Percentiles rank a stretch among this genome's conserved stretches.
Evolutionary conservation across 2,888 invertebrate species (phyloP).

Genomic region (Diaperis boleti): DNA sequence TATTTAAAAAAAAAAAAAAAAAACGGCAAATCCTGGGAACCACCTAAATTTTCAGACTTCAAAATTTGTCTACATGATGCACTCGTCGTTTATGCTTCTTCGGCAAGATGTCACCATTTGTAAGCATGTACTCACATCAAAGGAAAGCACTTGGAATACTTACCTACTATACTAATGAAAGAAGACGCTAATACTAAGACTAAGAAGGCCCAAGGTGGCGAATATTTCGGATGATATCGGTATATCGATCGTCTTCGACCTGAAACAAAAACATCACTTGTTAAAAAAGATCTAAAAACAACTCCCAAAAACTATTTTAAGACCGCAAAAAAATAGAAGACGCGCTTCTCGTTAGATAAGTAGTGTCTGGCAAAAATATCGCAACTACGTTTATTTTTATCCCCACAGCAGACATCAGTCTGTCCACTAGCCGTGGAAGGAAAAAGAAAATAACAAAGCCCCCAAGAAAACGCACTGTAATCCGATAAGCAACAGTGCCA

Average conservation of each 20-base stretch:
- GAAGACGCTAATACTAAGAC: conserved; percentile 64
- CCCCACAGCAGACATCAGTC: conserved; percentile 26
- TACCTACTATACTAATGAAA: conserved; percentile 66
- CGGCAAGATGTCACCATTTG: no score
- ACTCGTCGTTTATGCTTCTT: no score
- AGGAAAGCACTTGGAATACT: no score
- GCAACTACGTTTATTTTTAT: conserved; percentile 30
- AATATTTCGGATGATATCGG: conserved; percentile 62
- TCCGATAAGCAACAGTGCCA: conserved; percentile 23
- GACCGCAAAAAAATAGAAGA: conserved; percentile 14
- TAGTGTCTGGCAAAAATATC: conserved; percentile 35
- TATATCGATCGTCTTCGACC: conserved; percentile 64
- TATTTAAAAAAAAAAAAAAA: no score
- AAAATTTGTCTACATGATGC: no score
- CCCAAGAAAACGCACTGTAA: conserved; percentile 23
- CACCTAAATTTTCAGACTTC: no score
- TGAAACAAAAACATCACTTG: conserved; percentile 49
- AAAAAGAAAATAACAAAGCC: conserved; percentile 23
- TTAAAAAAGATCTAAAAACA: conserved; percentile 7
- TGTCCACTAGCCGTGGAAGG: conserved; percentile 12
- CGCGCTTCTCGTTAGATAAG: conserved; percentile 28
- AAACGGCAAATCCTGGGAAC: no score
- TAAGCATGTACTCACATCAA: no score
- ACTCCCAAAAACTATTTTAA: conserved; percentile 15
- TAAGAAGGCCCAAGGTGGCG: conserved; percentile 65